A percentile compares a stretch with the other conserved stretches of the same genome.
Conservation (phyloP, 2,888 invertebrate genomes). For the Augochlorella aurata region DNA sequence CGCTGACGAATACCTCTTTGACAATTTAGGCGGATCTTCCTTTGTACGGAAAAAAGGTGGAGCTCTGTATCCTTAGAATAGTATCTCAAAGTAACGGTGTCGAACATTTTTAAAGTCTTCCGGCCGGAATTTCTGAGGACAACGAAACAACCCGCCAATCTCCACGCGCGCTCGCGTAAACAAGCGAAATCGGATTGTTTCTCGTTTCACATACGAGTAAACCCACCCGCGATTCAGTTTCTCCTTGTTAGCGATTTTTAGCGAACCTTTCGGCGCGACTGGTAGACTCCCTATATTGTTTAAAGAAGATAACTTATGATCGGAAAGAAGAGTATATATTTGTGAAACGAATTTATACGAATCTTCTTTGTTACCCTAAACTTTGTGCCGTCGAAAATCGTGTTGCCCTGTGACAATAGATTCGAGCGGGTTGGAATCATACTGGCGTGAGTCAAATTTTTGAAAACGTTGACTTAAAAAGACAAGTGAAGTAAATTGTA, state of each 20-base stretch:
- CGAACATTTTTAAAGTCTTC: constrained; percentile 20
- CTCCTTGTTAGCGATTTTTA: background rate
- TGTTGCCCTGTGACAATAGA: too few relatives aligned
- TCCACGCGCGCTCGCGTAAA: background rate
- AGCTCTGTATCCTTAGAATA: background rate
- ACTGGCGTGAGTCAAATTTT: too few relatives aligned
- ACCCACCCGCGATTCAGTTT: background rate
- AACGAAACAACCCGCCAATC: background rate
- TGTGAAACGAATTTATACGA: too few relatives aligned
- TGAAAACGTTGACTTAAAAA: too few relatives aligned
- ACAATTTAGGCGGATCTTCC: constrained; percentile 48
- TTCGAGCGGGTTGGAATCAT: too few relatives aligned
- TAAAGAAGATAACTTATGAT: too few relatives aligned
- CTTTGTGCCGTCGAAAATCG: too few relatives aligned
- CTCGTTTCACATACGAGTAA: background rate
- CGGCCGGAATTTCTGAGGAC: background rate
- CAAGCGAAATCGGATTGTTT: background rate
- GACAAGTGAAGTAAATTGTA: too few relatives aligned
- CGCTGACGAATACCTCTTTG: constrained; percentile 59
- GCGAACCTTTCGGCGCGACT: background rate
- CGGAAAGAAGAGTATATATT: too few relatives aligned
- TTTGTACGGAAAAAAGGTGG: constrained; percentile 31
- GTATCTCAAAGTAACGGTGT: constrained; percentile 10
- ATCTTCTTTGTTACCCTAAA: too few relatives aligned
- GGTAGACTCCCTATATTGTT: background rate